Percentiles rank a stretch among this genome's conserved stretches.
These are phyloP conservation scores for Brachymystax lenok DNA, from an alignment of 2,797 vertebrate species.

Conservation along the genomic window DNA sequence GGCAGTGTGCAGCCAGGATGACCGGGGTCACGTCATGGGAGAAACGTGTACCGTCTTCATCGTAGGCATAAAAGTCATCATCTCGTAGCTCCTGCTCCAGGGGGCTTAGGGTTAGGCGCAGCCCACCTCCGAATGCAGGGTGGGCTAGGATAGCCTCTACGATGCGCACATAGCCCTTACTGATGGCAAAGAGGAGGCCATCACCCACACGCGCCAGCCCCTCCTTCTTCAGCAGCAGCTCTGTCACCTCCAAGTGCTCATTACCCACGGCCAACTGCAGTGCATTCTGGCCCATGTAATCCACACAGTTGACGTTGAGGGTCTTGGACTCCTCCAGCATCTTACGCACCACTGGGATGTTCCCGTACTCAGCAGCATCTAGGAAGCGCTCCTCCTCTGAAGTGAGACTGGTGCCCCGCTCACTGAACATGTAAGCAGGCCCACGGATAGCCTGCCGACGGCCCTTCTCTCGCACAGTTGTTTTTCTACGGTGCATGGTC, in stretches of 20 bases:
- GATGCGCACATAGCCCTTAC: slow-evolving; percentile 84
- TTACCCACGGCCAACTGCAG: slow-evolving; percentile 83
- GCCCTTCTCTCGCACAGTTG: slow-evolving; percentile 82
- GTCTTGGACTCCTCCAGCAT: slow-evolving; percentile 88
- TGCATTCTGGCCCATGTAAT: slow-evolving; percentile 86
- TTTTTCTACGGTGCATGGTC: slow-evolving; percentile 81
- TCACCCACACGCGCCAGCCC: slow-evolving; percentile 83
- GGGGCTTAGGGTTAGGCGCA: slow-evolving; percentile 79
- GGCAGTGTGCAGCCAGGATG: slow-evolving; percentile 84
- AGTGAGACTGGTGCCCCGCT: slow-evolving; percentile 81
- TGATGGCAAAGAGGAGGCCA: slow-evolving; percentile 81
- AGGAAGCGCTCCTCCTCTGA: slow-evolving; percentile 83
- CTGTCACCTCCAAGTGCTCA: slow-evolving; percentile 83
- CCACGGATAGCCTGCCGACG: slow-evolving; percentile 81
- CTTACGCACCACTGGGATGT: slow-evolving; percentile 84
- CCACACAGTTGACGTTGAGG: slow-evolving; percentile 84
- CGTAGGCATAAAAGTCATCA: slow-evolving; percentile 82
- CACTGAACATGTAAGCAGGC: slow-evolving; percentile 86
- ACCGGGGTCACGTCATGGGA: slow-evolving; percentile 84
- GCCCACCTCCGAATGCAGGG: slow-evolving; percentile 80
- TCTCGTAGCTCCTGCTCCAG: slow-evolving; percentile 81
- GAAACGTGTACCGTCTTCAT: slow-evolving; percentile 81
- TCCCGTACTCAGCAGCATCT: slow-evolving; percentile 83
- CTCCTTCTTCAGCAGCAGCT: slow-evolving; percentile 84
- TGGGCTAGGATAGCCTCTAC: slow-evolving; percentile 85